Percentiles rank a stretch among this genome's conserved stretches.
phyloP scores from a whole-genome alignment of 2,113 vertebrate genomes.

The Coryphaenoides rupestris region DNA sequence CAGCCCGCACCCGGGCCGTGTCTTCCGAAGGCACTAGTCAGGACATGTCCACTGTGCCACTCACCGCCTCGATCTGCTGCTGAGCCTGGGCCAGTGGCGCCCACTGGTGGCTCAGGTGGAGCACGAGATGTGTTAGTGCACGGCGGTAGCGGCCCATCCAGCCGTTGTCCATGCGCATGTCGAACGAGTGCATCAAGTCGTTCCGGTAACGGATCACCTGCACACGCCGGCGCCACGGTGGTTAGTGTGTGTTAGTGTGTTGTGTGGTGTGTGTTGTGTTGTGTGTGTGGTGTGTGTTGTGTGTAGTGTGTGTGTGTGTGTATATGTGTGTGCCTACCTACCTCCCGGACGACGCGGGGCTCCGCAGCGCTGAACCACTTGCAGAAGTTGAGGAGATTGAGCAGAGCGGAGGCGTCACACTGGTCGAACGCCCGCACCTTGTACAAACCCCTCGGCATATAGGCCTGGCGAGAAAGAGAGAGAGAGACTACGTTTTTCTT shows the following conservation, averaged over 20 bases:
- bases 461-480: conserved; percentile 65
- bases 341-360: conserved; percentile 70
- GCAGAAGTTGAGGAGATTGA: conserved; percentile 80
- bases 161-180: conserved; percentile 48
- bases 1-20: too few species aligned
- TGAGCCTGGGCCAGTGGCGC: conserved; percentile 39
- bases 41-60: too few species aligned
- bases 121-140: conserved; percentile 43
- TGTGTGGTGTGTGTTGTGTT: neutral
- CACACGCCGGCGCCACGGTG: too few species aligned
- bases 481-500: too few species aligned
- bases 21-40: too few species aligned
- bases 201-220: conserved; percentile 72
- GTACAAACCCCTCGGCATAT: conserved; percentile 78
- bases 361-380: conserved; percentile 65
- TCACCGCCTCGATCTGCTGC: conserved; percentile 57
- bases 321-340: conserved; percentile 29
- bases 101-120: too few species aligned
- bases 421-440: conserved; percentile 55
- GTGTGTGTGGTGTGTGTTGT: neutral
- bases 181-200: conserved; percentile 72
- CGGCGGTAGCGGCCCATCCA: conserved; percentile 54
- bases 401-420: conserved; percentile 78
- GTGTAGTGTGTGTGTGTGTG: neutral
- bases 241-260: too few species aligned